Conservation (phyloP, 2,888 invertebrate genomes). For the Automeris io region DNA sequence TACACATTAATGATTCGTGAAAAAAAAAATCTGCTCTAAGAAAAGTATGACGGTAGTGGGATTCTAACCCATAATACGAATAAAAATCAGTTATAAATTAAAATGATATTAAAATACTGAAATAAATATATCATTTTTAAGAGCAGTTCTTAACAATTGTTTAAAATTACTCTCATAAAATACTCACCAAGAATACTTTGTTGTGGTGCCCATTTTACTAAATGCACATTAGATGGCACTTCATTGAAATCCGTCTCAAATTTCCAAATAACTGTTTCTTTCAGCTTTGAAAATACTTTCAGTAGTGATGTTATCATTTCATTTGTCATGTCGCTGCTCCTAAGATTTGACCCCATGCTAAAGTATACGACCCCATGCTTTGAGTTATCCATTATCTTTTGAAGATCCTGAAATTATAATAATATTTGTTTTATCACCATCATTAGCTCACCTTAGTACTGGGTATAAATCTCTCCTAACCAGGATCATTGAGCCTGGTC, state of each 20-base stretch:
- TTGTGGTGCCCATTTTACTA: constrained; percentile 57
- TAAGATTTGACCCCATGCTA: constrained; percentile 42
- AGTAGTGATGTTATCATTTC: constrained; percentile 36
- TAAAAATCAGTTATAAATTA: too few species aligned
- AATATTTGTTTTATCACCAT: constrained; percentile 7
- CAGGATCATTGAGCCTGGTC: too few species aligned
- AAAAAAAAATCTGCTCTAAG: not conserved
- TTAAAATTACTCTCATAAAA: too few species aligned
- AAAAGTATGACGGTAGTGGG: not conserved
- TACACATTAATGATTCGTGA: not conserved
- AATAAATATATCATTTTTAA: too few species aligned
- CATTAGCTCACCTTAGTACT: too few species aligned
- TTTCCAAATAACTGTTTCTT: constrained; percentile 55
- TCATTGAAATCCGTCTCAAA: constrained; percentile 40
- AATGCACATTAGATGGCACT: constrained; percentile 41
- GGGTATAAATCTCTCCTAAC: too few species aligned
- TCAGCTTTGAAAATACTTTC: constrained; percentile 39
- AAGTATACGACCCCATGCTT: constrained; percentile 46
- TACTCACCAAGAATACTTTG: constrained; percentile 37
- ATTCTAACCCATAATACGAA: too few species aligned
- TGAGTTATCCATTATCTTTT: constrained; percentile 42
- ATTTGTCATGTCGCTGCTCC: constrained; percentile 34
- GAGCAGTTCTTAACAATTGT: too few species aligned
- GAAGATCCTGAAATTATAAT: constrained; percentile 35
- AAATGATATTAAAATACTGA: too few species aligned